Conservation (phyloP, 2,888 invertebrate genomes). For the Eupelmus urozonus region DNA sequence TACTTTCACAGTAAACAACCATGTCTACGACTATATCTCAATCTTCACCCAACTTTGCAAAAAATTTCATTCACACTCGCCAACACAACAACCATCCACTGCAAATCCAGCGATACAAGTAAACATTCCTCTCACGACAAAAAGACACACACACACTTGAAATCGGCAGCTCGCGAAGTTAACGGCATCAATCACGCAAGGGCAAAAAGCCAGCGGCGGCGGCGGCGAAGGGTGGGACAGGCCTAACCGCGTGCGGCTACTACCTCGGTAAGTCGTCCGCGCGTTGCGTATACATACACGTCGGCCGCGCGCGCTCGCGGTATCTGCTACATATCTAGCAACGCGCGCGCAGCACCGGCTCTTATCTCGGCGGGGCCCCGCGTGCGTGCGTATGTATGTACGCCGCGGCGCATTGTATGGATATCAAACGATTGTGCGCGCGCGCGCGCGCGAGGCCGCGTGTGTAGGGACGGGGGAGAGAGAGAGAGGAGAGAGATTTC, state of each 20-base stretch:
- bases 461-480: slow-evolving; percentile 10
- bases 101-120: too few relatives aligned
- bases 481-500: slow-evolving; percentile 62
- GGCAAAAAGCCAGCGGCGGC: slow-evolving; percentile 23
- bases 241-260: background rate
- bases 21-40: too few relatives aligned
- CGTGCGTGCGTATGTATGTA: background rate
- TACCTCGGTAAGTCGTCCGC: slow-evolving; percentile 39
- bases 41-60: too few relatives aligned
- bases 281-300: slow-evolving; percentile 9
- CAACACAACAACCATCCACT: too few relatives aligned
- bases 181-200: slow-evolving; percentile 54
- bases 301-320: slow-evolving; percentile 61
- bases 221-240: background rate
- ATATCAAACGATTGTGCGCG: slow-evolving; percentile 66
- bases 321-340: slow-evolving; percentile 76
- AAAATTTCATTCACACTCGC: too few relatives aligned
- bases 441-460: slow-evolving; percentile 52
- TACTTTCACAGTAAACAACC: too few relatives aligned
- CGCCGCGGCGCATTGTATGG: slow-evolving; percentile 70
- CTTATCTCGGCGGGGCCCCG: slow-evolving; percentile 69
- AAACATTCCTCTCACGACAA: too few relatives aligned
- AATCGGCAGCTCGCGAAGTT: slow-evolving; percentile 18
- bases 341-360: slow-evolving; percentile 74
- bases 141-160: too few relatives aligned